phyloP scores from a whole-genome alignment of 1,140 invertebrate genomes.

The Hermetia illucens region DNA sequence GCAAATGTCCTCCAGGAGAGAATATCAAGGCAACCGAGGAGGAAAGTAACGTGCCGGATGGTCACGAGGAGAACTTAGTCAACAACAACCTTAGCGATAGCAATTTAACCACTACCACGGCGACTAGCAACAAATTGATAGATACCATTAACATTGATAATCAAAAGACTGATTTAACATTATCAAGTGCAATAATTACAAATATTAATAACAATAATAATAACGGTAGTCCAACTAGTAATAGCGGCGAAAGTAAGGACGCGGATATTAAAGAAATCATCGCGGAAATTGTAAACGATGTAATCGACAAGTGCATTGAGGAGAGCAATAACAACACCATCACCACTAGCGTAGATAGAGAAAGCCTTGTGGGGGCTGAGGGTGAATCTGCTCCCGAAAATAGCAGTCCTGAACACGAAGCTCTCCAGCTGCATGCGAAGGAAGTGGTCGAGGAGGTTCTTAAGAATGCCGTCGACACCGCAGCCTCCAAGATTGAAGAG shows the following conservation, averaged over 20 bases:
- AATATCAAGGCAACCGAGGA: no score
- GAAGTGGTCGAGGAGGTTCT: constrained; percentile 7
- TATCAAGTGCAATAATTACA: constrained; percentile 6
- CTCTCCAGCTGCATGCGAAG: not conserved
- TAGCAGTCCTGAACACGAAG: no score
- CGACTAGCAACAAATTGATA: not conserved
- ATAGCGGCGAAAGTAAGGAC: not conserved
- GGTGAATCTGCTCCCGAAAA: no score
- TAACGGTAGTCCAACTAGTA: not conserved
- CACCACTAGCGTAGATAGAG: not conserved
- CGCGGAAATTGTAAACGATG: constrained; percentile 4
- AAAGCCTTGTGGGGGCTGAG: no score
- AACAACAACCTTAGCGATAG: not conserved
- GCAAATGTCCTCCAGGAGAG: no score
- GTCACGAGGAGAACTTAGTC: not conserved
- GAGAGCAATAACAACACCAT: not conserved
- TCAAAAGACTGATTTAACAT: constrained; percentile 14
- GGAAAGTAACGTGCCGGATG: no score
- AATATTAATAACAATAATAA: constrained; percentile 3
- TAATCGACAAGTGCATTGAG: constrained; percentile 4
- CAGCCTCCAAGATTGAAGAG: not conserved
- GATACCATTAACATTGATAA: constrained; percentile 4
- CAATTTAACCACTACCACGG: constrained; percentile 5
- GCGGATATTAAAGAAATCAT: constrained; percentile 1
- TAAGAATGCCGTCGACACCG: not conserved